A percentile compares a stretch with the other conserved stretches of the same genome.
These are phyloP conservation scores for Nesidiocoris tenuis DNA, from an alignment of 2,888 invertebrate genomes.

Conservation along the genomic window DNA sequence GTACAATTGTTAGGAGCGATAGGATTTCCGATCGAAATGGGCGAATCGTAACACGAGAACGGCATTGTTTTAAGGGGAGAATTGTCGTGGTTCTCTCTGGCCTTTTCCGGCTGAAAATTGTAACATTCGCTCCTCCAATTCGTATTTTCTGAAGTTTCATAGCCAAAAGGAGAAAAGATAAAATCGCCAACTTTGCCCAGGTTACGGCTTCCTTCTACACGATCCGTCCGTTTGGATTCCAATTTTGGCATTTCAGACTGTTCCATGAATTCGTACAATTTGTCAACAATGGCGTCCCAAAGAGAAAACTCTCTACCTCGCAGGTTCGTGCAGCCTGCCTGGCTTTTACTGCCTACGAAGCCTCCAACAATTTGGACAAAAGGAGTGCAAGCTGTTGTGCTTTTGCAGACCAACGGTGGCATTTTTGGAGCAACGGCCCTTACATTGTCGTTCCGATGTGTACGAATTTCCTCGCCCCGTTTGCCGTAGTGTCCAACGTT, in stretches of 20 bases:
- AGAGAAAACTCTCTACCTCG: conserved; percentile 32
- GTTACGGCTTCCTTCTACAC: not conserved
- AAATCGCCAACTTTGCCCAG: not conserved
- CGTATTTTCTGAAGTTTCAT: not conserved
- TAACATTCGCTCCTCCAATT: not conserved
- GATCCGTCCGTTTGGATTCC: not conserved
- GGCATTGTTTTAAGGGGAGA: not conserved
- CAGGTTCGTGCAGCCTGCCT: conserved; percentile 36
- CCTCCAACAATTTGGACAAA: conserved; percentile 46
- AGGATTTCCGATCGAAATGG: not conserved
- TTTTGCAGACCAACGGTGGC: conserved; percentile 5
- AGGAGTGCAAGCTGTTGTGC: not conserved
- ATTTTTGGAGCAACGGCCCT: conserved; percentile 14
- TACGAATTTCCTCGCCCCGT: not conserved
- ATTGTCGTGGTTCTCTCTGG: not conserved
- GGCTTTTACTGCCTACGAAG: conserved; percentile 48
- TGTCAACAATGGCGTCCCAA: conserved; percentile 38
- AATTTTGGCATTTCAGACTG: conserved; percentile 3
- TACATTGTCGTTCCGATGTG: not conserved
- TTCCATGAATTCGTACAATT: conserved; percentile 23
- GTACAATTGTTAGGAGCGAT: too few relatives aligned
- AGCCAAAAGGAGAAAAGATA: not conserved
- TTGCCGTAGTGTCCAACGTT: conserved; percentile 18
- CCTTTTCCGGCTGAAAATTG: too few relatives aligned
- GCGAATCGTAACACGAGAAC: not conserved